These are phyloP conservation scores for Dipus sagitta DNA, from an alignment of 2,797 vertebrate genomes.

Conservation along the genomic window DNA sequence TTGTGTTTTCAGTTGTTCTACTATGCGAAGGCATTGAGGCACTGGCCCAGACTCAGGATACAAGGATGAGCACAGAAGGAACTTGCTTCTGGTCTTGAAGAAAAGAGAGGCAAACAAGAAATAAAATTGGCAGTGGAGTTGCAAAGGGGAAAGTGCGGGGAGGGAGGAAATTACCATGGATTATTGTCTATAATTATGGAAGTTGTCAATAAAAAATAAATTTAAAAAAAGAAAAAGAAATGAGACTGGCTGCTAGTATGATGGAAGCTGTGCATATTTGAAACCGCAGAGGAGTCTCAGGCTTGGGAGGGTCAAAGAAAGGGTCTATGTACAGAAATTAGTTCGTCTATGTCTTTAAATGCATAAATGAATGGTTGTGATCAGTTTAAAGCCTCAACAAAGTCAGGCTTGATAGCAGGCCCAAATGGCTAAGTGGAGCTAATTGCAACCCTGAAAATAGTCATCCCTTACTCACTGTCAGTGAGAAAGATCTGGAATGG, in stretches of 20 bases:
- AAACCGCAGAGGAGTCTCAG: not conserved
- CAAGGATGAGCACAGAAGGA: constrained; percentile 35
- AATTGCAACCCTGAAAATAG: constrained; percentile 26
- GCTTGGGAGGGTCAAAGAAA: not conserved
- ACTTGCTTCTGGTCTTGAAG: not conserved
- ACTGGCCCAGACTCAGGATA: constrained; percentile 16
- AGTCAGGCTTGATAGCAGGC: constrained; percentile 12
- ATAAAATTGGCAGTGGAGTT: not conserved
- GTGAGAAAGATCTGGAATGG: constrained; percentile 38
- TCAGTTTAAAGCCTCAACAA: constrained; percentile 53
- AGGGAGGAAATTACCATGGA: too few relatives aligned
- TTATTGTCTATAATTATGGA: too few relatives aligned
- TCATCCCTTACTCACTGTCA: constrained; percentile 19
- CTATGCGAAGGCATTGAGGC: not conserved
- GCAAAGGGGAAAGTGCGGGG: too few relatives aligned
- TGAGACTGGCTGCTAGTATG: not conserved
- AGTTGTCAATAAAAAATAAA: too few relatives aligned
- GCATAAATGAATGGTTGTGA: constrained; percentile 35
- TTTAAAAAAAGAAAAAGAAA: too few relatives aligned
- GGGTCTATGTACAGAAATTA: not conserved
- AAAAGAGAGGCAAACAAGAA: not conserved
- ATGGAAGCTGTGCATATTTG: constrained; percentile 24
- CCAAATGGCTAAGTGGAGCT: not conserved
- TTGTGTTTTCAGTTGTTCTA: constrained; percentile 23
- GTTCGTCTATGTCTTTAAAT: not conserved